Percentiles rank a stretch among this genome's conserved stretches.
Evolutionary conservation across 2,797 vertebrate species (phyloP).

Genomic region (Arrhamphus sclerolepis): DNA sequence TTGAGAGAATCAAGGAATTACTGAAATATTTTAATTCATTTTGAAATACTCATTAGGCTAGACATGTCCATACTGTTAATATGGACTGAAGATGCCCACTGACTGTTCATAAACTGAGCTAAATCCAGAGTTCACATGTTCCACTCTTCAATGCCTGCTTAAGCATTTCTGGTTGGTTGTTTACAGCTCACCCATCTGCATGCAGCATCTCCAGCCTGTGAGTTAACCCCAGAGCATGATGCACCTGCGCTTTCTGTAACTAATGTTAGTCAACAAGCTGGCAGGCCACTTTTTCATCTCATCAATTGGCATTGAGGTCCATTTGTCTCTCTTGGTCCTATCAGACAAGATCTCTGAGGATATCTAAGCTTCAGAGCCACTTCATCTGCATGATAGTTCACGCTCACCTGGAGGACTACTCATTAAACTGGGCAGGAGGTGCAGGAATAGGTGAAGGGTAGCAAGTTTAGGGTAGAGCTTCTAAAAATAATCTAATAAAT

Average conservation of each 20-base stretch:
- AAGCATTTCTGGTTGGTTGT: neutral
- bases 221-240: slow-evolving; percentile 32
- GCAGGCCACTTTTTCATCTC: slow-evolving; percentile 76
- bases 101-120: no score
- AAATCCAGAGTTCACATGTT: no score
- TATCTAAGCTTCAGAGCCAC: slow-evolving; percentile 54
- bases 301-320: slow-evolving; percentile 74
- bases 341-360: slow-evolving; percentile 68
- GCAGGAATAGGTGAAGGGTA: slow-evolving; percentile 23
- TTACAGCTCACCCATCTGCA: slow-evolving; percentile 16
- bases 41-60: no score
- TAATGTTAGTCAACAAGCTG: slow-evolving; percentile 73
- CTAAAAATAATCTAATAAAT: no score
- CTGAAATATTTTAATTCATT: slow-evolving; percentile 15
- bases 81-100: no score
- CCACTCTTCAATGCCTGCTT: no score
- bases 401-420: slow-evolving; percentile 53
- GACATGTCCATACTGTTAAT: no score
- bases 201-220: slow-evolving; percentile 17
- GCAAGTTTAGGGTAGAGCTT: neutral
- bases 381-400: slow-evolving; percentile 71
- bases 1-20: neutral
- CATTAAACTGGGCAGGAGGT: slow-evolving; percentile 55
- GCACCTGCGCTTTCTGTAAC: slow-evolving; percentile 59
- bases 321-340: slow-evolving; percentile 75